Percentiles rank a stretch among this genome's conserved stretches.
Evolutionary conservation across 2,888 invertebrate species (phyloP).

Genomic region (Drosophila lutescens): DNA sequence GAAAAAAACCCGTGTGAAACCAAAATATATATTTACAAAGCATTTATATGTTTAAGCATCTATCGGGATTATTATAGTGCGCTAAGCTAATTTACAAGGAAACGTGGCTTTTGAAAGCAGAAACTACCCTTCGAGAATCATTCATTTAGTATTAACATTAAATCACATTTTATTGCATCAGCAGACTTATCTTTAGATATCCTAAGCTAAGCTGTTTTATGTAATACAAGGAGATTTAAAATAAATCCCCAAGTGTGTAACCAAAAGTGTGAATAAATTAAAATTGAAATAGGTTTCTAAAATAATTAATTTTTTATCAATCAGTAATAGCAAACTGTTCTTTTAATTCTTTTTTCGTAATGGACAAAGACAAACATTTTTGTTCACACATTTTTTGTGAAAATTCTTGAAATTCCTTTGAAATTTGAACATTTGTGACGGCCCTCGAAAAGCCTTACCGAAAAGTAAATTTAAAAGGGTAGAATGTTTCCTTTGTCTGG

Average conservation of each 20-base stretch:
- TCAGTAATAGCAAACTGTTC: too few relatives aligned
- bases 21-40: conserved; percentile 6
- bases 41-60: neutral
- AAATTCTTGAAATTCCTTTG: conserved; percentile 50
- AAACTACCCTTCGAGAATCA: neutral
- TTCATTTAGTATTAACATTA: neutral
- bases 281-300: too few relatives aligned
- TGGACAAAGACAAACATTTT: neutral
- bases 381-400: neutral
- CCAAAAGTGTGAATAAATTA: neutral
- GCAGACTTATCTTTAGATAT: conserved; percentile 14
- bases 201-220: conserved; percentile 10
- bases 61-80: neutral
- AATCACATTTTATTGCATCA: conserved; percentile 37
- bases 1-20: conserved; percentile 1
- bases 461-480: conserved; percentile 13
- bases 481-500: conserved; percentile 9
- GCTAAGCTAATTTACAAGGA: neutral
- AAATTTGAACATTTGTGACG: conserved; percentile 32
- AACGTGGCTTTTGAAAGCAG: neutral
- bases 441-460: neutral
- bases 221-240: conserved; percentile 5
- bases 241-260: neutral
- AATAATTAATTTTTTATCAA: too few relatives aligned
- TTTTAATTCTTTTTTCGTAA: too few relatives aligned